Base-by-base conservation (phyloP, 1,140 invertebrate genomes). In the Anagrus nilaparvatae region DNA sequence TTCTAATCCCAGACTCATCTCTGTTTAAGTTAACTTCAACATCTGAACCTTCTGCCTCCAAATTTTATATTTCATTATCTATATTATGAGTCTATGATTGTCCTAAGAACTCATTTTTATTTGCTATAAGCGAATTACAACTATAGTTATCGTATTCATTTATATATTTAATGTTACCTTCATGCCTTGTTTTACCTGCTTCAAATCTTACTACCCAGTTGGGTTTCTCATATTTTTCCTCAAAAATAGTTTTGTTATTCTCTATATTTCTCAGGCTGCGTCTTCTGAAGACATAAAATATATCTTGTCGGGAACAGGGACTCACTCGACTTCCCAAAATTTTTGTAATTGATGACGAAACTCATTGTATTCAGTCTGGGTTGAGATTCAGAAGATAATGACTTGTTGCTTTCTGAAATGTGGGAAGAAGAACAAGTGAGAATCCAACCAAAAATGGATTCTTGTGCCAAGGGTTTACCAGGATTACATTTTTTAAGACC, bases 1-100 rank as follows among this genome's bases (percentile, higher is more conserved):
- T 51, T 47, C 50, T 44, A 51, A 51, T 48, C 37, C 16, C 44
- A 48, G 50, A 46, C 23, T 34, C 23, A 19, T 34, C 29, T 33
- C 25, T 30, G 10, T 36, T 30, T 37, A 10, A 12, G 14, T 35
- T 20, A 12, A 24, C 36, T 32, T 17, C 19, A 37, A 12, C 13
- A 12, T 39, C 29, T 38, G 27, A 31, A 18, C 25, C 27, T 24
- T 44, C 44, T 51, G 30, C 30, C 44, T 47, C 44, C 33, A 18
- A 30, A 46, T 29, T 21, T 47, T 13, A 20, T 21, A 42, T 24
- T 18, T 23, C 7, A 36, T 33, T 35, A 25, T 28, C 19, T 7
- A 12, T 25, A 25, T 36, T 9, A 25, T 20, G 21, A 43, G 39
- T 48, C 28, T 43, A 43, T 21, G 33, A 46, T 46, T 44, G 43